These are phyloP conservation scores for Drosophila hawaiiensis DNA, from an alignment of 2,888 invertebrate species.

Conservation along the genomic window DNA sequence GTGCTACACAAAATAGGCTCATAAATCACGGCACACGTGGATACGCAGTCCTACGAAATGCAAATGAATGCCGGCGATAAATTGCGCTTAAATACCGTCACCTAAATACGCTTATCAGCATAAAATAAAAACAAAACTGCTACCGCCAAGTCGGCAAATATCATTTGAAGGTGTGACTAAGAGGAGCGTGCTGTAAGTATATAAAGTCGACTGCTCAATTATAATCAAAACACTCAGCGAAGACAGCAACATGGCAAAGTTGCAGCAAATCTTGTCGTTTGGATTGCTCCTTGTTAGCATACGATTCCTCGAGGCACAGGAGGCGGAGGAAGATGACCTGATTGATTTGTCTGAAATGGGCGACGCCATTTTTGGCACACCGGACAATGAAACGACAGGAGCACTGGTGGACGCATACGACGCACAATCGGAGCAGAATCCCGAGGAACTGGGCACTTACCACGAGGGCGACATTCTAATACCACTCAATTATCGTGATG, in stretches of 20 bases:
- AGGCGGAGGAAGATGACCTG: constrained; percentile 30
- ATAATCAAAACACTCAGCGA: constrained; percentile 31
- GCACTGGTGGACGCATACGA: constrained; percentile 51
- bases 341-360: constrained; percentile 67
- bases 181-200: constrained; percentile 24
- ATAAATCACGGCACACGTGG: constrained; percentile 62
- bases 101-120: constrained; percentile 48
- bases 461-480: constrained; percentile 91
- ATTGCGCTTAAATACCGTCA: constrained; percentile 32
- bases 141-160: constrained; percentile 42
- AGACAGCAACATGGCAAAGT: constrained; percentile 48
- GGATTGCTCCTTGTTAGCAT: constrained; percentile 25
- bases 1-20: constrained; percentile 33
- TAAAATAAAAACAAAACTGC: constrained; percentile 35
- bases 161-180: constrained; percentile 61
- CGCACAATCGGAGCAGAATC: constrained; percentile 86
- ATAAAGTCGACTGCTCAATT: constrained; percentile 22
- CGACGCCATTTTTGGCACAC: constrained; percentile 85
- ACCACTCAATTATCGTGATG: constrained; percentile 81
- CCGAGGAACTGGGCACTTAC: constrained; percentile 92
- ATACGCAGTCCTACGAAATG: constrained; percentile 56
- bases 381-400: constrained; percentile 84
- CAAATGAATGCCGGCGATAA: constrained; percentile 57
- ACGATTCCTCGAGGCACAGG: constrained; percentile 16
- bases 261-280: constrained; percentile 3